Evolutionary conservation across 2,113 vertebrate genomes (phyloP), one percentile per base, ranked within the genome.

Genomic region (Bagarius yarrelli): DNA sequence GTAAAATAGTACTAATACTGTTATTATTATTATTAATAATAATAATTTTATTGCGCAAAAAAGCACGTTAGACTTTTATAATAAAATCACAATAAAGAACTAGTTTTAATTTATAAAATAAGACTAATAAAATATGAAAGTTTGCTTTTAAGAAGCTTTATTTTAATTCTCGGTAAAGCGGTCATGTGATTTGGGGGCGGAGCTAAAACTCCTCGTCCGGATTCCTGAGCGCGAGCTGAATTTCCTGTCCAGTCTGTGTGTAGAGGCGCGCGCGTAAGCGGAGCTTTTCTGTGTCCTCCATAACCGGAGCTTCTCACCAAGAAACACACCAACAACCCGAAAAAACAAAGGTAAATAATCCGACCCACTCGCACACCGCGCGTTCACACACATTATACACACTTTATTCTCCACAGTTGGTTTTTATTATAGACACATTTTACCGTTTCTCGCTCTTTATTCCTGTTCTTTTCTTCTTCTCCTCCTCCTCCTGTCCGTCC

Each of bases 221-320:
- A 93, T 94, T 93, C 92, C 91, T 92, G 88, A 85, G 88, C 86
- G 87, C 90, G 88, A 88, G 89, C 90, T 89, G 90, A 85, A 91
- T 91, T 92, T 92, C 91, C 89, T 85, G 76, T 73, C 84, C 90
- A 80, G 77, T 82, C 85, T 84, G 63, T 78, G 78, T 82, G 79
- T 55, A 81, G 66, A 83, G 81, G 81, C 81, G 88, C 81, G 53
- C 36, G 47, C 83, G 66, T 75, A 60, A n/a, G 76, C 83, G 40
- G 81, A 34, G 83, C 83, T 71, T 82, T 82, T 16, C 34, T 78
- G 56, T 75, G 14, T 44, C 73, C 27, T 67, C n/a, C 47, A 73
- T 25, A 75, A 85, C 57, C 83, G 21, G 82, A 84, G 87, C 78
- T 23, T 60, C 74, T 47, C 9, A 19, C 15, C 44, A 19, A 82